Percentiles rank a stretch among this genome's conserved stretches.
phyloP scores from a whole-genome alignment of 2,797 vertebrate species.

The Macrochelys suwanniensis region DNA sequence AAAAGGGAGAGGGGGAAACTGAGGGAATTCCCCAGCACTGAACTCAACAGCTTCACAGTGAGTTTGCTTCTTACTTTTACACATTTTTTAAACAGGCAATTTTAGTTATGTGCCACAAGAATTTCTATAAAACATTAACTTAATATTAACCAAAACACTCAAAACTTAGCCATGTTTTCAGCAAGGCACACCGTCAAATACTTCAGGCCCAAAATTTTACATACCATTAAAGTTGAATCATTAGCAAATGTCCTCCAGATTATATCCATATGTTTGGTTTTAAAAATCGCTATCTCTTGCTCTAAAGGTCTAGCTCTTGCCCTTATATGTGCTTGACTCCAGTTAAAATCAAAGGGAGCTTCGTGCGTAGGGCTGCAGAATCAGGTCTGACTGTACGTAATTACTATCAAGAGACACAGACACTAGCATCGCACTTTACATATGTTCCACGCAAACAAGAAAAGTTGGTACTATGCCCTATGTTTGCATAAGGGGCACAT shows the following conservation, averaged over 20 bases:
- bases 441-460: not conserved
- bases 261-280: constrained; percentile 64
- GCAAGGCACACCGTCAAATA: not conserved
- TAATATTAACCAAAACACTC: not conserved
- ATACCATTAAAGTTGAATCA: not conserved
- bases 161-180: not conserved
- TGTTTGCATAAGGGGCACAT: not conserved
- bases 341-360: not conserved
- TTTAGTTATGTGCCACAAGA: constrained; percentile 22
- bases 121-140: not conserved
- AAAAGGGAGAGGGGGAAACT: not conserved
- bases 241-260: not conserved
- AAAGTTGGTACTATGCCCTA: not conserved
- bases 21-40: constrained; percentile 2
- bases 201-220: not conserved
- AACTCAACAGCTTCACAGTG: constrained; percentile 26
- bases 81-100: not conserved
- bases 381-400: not conserved
- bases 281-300: constrained; percentile 57
- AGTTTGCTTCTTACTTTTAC: not conserved
- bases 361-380: not conserved
- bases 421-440: not conserved
- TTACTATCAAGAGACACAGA: not conserved
- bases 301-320: constrained; percentile 17
- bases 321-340: not conserved